Evolutionary conservation across 2,888 invertebrate species (phyloP).

Genomic region (Chouioia cunea): DNA sequence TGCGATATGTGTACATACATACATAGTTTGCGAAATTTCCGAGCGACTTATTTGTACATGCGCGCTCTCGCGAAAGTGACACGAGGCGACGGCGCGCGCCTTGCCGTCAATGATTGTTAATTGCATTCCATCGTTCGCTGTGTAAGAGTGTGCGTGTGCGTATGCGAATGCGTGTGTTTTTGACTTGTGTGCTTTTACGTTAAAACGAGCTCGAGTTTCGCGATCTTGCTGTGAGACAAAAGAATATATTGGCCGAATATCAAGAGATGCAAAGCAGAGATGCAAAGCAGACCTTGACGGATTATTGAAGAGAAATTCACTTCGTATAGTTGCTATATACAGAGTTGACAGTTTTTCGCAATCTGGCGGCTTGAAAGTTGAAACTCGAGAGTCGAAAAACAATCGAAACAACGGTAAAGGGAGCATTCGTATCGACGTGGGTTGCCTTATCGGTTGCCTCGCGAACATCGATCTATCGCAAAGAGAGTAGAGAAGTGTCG

Average conservation of each 20-base stretch:
- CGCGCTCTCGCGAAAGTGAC: constrained; percentile 35
- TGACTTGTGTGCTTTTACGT: no score
- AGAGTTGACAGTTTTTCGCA: constrained; percentile 24
- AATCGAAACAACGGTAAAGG: neutral
- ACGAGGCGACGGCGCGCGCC: constrained; percentile 30
- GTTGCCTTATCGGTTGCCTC: neutral
- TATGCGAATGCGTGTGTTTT: no score
- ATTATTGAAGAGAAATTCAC: constrained; percentile 32
- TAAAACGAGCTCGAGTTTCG: constrained; percentile 23
- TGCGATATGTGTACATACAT: neutral
- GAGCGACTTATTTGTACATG: constrained; percentile 26
- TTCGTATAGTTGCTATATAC: constrained; percentile 24
- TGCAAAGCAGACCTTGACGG: constrained; percentile 2
- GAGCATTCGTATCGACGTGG: neutral
- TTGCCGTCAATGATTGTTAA: constrained; percentile 37
- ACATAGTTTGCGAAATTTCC: constrained; percentile 24
- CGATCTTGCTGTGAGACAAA: neutral
- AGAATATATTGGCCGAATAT: no score
- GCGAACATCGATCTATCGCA: neutral
- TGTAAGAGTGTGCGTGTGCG: no score
- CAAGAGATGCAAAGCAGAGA: no score
- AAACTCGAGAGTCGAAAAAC: constrained; percentile 1
- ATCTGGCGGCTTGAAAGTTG: constrained; percentile 5
- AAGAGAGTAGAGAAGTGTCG: neutral
- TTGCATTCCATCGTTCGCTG: constrained; percentile 10